Percentiles rank a stretch among this genome's conserved stretches.
These are phyloP conservation scores for Trogon surrucura DNA, from an alignment of 2,113 vertebrate species.

Conservation along the genomic window DNA sequence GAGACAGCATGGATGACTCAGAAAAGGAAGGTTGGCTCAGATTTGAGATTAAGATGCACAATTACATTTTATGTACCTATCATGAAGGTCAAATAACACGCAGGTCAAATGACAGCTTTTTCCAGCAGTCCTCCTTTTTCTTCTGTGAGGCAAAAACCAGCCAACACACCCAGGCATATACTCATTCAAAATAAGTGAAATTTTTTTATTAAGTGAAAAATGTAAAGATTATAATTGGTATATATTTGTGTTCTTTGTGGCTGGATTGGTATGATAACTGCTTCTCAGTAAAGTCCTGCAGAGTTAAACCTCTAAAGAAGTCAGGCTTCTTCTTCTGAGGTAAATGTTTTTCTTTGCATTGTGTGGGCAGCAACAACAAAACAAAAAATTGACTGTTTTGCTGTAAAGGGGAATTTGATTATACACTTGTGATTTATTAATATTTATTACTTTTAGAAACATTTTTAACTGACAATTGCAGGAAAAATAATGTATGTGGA, in stretches of 20 bases:
- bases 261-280: neutral
- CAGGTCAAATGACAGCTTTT: neutral
- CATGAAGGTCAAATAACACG: neutral
- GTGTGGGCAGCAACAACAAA: constrained; percentile 1
- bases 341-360: constrained; percentile 48
- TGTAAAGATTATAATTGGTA: neutral
- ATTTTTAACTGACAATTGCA: constrained; percentile 59
- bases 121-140: neutral
- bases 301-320: neutral
- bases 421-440: constrained; percentile 51
- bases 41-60: neutral
- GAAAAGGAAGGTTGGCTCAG: neutral
- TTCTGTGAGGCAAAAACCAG: neutral
- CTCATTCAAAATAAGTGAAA: neutral
- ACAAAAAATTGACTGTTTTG: constrained; percentile 37
- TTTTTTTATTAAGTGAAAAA: neutral
- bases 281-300: constrained; percentile 45
- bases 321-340: neutral
- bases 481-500: constrained; percentile 42
- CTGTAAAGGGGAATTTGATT: constrained; percentile 40
- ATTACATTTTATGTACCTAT: neutral
- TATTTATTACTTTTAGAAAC: constrained; percentile 66
- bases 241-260: constrained; percentile 16
- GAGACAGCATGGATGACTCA: neutral
- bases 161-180: neutral